phyloP scores from a whole-genome alignment of 2,888 invertebrate genomes.

The Sphaerophoria rueppellii region DNA sequence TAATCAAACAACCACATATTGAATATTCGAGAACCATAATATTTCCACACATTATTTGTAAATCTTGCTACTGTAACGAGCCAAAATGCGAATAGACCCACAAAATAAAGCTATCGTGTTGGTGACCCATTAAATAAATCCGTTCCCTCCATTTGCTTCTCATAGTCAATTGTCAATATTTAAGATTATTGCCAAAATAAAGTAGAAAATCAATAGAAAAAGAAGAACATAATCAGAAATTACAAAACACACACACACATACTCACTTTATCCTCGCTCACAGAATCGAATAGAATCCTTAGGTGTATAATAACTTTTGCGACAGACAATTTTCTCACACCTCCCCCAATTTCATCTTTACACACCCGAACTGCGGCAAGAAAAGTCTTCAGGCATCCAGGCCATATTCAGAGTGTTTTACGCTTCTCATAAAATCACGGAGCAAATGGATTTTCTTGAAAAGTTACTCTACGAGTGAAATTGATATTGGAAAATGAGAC shows the following conservation, averaged over 20 bases:
- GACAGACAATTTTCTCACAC: slow-evolving; percentile 1
- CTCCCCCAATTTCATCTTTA: too few relatives aligned
- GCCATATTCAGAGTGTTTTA: slow-evolving; percentile 30
- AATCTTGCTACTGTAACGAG: not conserved
- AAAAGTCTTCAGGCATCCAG: not conserved
- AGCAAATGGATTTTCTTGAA: slow-evolving; percentile 53
- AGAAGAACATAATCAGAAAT: slow-evolving; percentile 15
- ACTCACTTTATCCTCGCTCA: slow-evolving; percentile 29
- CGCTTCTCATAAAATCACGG: slow-evolving; percentile 60
- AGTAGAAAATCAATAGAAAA: slow-evolving; percentile 57
- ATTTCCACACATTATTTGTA: slow-evolving; percentile 3
- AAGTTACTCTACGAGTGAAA: slow-evolving; percentile 7
- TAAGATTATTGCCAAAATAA: slow-evolving; percentile 61
- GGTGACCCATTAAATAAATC: slow-evolving; percentile 31
- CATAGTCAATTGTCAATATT: slow-evolving; percentile 50
- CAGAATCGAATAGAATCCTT: not conserved
- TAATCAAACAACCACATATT: slow-evolving; percentile 31
- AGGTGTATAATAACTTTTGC: slow-evolving; percentile 9
- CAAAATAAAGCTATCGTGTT: slow-evolving; percentile 16
- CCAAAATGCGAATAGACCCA: not conserved
- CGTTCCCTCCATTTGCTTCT: slow-evolving; percentile 2
- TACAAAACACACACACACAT: slow-evolving; percentile 16
- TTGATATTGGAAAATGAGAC: slow-evolving; percentile 25
- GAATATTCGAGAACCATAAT: slow-evolving; percentile 8
- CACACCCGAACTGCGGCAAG: too few relatives aligned